Percentiles rank a stretch among this genome's conserved stretches.
These are phyloP conservation scores for Entomyzon cyanotis DNA, from an alignment of 2,113 vertebrate species.

Conservation along the genomic window DNA sequence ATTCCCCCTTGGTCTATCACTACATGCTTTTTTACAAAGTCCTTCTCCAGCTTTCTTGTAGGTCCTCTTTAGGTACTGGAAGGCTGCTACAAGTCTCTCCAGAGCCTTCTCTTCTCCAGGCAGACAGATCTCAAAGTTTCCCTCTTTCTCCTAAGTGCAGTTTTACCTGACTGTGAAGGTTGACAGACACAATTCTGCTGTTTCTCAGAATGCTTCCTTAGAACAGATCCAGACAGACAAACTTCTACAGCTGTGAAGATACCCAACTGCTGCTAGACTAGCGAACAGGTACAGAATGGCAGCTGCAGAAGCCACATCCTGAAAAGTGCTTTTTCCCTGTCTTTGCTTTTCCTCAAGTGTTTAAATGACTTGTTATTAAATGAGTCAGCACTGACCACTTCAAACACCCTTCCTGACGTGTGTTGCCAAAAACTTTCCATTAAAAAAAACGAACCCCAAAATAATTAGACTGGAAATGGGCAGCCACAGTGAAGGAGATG, in stretches of 20 bases:
- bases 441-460: constrained; percentile 2
- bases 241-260: not conserved
- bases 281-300: not conserved
- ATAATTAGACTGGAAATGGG: not conserved
- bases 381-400: constrained; percentile 43
- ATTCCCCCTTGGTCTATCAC: not conserved
- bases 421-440: constrained; percentile 12
- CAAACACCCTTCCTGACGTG: constrained; percentile 25
- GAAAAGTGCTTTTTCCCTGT: not conserved
- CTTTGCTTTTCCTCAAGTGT: not conserved
- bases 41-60: not conserved
- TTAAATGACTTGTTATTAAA: constrained; percentile 26
- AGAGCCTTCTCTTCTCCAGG: not conserved
- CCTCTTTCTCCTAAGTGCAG: not conserved
- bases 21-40: not conserved
- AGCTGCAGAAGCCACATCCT: constrained; percentile 38
- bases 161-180: not conserved
- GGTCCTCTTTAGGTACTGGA: not conserved
- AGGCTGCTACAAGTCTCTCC: not conserved
- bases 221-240: not conserved
- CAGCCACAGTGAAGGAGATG: not conserved
- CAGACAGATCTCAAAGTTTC: not conserved
- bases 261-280: not conserved
- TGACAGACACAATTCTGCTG: not conserved
- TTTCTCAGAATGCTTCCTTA: not conserved